Evolutionary conservation across 1,140 invertebrate genomes (phyloP).

Genomic region (Leptoteleia sp.): DNA sequence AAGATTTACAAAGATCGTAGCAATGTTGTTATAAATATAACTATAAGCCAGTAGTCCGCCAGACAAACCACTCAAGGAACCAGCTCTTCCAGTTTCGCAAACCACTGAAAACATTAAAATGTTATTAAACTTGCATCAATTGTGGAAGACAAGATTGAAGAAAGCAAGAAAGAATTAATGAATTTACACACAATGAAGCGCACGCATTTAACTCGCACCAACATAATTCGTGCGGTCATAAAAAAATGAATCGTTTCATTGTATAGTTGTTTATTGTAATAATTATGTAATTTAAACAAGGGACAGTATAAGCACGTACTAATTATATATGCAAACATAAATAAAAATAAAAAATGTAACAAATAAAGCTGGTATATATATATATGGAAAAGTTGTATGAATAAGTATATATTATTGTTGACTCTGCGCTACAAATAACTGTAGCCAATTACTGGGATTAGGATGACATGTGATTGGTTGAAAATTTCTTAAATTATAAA

Average conservation of each 20-base stretch:
- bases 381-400: slow-evolving; percentile 25
- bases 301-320: slow-evolving; percentile 11
- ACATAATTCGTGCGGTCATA: not conserved
- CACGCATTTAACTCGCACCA: slow-evolving; percentile 18
- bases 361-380: slow-evolving; percentile 27
- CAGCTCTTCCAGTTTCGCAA: slow-evolving; percentile 76
- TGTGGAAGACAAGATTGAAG: not conserved
- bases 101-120: slow-evolving; percentile 70
- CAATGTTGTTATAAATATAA: slow-evolving; percentile 71
- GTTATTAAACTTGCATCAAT: not conserved
- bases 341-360: slow-evolving; percentile 1
- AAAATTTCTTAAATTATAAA: slow-evolving; percentile 12
- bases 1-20: slow-evolving; percentile 63
- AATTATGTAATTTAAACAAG: slow-evolving; percentile 15
- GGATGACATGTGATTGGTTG: not conserved
- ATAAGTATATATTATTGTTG: slow-evolving; percentile 15
- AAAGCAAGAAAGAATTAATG: not conserved
- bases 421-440: slow-evolving; percentile 25
- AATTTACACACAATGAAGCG: not conserved
- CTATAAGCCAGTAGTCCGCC: slow-evolving; percentile 74
- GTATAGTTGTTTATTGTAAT: slow-evolving; percentile 17
- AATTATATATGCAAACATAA: slow-evolving; percentile 26
- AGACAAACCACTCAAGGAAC: slow-evolving; percentile 74
- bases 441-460: slow-evolving; percentile 7
- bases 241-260: slow-evolving; percentile 15